Conservation (phyloP, 2,888 invertebrate genomes). For the Tribolium freemani region DNA sequence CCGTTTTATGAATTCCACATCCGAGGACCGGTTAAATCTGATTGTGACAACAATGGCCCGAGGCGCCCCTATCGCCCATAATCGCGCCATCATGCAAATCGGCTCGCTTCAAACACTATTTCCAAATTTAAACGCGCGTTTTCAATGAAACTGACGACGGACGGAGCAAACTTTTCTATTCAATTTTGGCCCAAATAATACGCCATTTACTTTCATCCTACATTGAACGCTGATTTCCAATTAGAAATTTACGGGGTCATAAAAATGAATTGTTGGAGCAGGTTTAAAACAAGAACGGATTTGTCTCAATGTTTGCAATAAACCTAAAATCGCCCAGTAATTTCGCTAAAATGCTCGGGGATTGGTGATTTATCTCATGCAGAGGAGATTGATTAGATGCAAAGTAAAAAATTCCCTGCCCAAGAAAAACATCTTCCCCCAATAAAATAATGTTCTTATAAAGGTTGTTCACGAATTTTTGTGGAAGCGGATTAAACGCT, state of each 20-base stretch:
- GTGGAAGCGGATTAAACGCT: no score
- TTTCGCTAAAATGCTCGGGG: no score
- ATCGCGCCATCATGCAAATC: slow-evolving; percentile 38
- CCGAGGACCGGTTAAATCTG: slow-evolving; percentile 34
- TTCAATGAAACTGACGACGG: slow-evolving; percentile 14
- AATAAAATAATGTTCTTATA: no score
- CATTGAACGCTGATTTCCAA: background rate
- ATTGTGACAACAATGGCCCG: slow-evolving; percentile 33
- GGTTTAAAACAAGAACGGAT: background rate
- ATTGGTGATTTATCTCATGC: no score
- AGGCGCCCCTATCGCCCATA: slow-evolving; percentile 25
- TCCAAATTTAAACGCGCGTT: slow-evolving; percentile 29
- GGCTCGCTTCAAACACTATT: slow-evolving; percentile 16
- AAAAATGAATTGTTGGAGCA: background rate
- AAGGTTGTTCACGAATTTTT: no score
- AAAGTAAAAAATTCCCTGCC: no score
- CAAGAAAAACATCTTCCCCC: no score
- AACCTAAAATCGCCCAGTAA: no score
- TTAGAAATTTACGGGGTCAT: background rate
- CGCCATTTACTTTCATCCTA: background rate
- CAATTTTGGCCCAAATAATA: background rate
- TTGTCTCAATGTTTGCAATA: no score
- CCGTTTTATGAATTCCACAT: slow-evolving; percentile 48
- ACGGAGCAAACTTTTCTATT: background rate
- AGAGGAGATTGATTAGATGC: no score